Evolutionary conservation across 2,797 vertebrate genomes (phyloP), one percentile per base, ranked within the genome.

Genomic region (Spea hammondii): DNA sequence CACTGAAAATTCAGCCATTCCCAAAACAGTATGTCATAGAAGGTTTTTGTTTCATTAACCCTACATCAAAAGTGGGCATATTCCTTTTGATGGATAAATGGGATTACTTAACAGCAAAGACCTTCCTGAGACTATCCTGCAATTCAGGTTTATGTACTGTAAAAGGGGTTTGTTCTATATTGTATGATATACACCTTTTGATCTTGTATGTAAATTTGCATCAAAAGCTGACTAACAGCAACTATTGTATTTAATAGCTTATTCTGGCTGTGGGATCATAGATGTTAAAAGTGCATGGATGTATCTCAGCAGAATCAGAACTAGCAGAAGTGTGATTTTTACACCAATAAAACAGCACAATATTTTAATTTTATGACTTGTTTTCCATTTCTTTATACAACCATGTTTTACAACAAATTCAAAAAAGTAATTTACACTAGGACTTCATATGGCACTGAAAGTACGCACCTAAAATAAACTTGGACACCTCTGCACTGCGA

Each of bases 291-390:
- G 92, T 96, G 93, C 93, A 95, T 95, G 94, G 93, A 94, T 94
- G 92, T 95, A 93, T 95, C 94, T 93, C 94, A 93, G 95, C 94
- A 96, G 94, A 95, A 93, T 94, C 88, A 89, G 91, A 92, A 95
- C 93, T 97, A 96, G 95, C 95, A 95, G 88, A 90, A 95, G 92
- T 96, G 93, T 96, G 94, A 95, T 96, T 95, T 98, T 97, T 97
- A 95, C 92, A 96, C 91, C 93, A 96, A 96, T 95, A 97, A 97
- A 96, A 94, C 87, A 91, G 94, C 93, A 94, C 93, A 95, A 91
- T 95, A 95, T 97, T 97, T 98, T 96, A 96, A 93, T 74, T 17
- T 62, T 62, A 62, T 32, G 59, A 14, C 59, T 32, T 32, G 32
- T 62, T 14, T 62, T 17, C 4, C 12, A 12, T 59, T 13, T n/a